Percentiles rank a stretch among this genome's conserved stretches.
phyloP scores from a whole-genome alignment of 2,888 invertebrate genomes.

The Malthinus seriepunctatus region DNA sequence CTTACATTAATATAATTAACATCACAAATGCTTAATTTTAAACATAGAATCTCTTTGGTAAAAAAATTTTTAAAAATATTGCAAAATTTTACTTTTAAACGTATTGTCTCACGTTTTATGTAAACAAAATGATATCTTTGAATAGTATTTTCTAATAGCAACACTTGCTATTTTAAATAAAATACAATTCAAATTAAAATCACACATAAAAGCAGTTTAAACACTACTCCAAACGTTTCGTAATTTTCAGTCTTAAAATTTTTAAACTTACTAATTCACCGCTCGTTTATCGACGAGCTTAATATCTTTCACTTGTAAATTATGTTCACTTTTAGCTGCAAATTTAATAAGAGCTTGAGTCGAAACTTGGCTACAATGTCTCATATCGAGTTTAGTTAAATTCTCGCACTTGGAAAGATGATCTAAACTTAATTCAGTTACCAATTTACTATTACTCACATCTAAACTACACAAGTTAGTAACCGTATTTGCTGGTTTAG shows the following conservation, averaged over 20 bases:
- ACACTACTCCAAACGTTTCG: neutral
- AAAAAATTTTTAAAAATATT: neutral
- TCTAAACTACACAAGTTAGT: constrained; percentile 72
- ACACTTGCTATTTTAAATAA: too few species aligned
- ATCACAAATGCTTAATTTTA: constrained; percentile 22
- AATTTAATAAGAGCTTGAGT: constrained; percentile 83
- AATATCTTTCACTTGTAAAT: constrained; percentile 78
- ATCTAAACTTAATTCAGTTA: constrained; percentile 82
- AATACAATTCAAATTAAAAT: too few species aligned
- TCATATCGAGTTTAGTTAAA: constrained; percentile 72
- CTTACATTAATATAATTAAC: constrained; percentile 10
- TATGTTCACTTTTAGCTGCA: constrained; percentile 78
- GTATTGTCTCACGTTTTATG: too few species aligned
- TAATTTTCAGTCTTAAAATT: neutral
- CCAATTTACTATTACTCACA: constrained; percentile 78
- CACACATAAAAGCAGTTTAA: too few species aligned
- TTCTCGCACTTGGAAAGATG: constrained; percentile 78
- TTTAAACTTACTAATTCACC: constrained; percentile 10
- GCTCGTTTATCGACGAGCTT: constrained; percentile 69
- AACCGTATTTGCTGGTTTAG: constrained; percentile 72
- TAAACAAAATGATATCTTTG: too few species aligned
- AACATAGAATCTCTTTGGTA: constrained; percentile 23
- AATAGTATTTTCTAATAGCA: too few species aligned
- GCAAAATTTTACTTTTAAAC: neutral
- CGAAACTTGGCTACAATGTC: constrained; percentile 79